These are phyloP conservation scores for Tenebrio molitor DNA, from an alignment of 1,140 invertebrate species.

Conservation along the genomic window DNA sequence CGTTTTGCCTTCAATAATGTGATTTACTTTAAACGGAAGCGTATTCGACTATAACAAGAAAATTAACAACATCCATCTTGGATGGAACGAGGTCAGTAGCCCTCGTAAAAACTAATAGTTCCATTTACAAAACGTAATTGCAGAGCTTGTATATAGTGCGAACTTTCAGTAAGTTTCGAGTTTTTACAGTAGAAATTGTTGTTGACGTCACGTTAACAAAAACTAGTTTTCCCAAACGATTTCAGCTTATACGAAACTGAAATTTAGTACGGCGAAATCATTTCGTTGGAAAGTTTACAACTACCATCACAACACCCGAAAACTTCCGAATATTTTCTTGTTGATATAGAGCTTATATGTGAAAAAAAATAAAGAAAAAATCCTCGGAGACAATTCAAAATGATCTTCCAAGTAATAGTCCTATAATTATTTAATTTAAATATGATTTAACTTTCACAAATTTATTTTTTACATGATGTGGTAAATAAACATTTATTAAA, in stretches of 20 bases:
- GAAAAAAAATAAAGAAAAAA: no score
- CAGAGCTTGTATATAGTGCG: no score
- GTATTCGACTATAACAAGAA: not conserved
- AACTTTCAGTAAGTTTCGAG: no score
- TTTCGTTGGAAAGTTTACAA: not conserved
- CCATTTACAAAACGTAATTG: constrained; percentile 28
- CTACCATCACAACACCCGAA: not conserved
- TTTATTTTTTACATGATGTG: no score
- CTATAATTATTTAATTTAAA: no score
- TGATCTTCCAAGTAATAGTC: no score
- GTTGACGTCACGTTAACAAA: not conserved
- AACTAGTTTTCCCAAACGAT: not conserved
- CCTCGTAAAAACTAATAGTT: constrained; percentile 18
- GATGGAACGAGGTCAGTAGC: constrained; percentile 22
- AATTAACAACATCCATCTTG: constrained; percentile 1
- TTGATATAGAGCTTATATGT: constrained; percentile 8
- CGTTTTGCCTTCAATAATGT: not conserved
- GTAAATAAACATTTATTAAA: constrained; percentile 5
- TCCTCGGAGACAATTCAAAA: no score
- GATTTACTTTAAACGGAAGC: not conserved
- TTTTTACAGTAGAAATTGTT: not conserved
- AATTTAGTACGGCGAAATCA: constrained; percentile 12
- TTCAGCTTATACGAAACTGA: not conserved
- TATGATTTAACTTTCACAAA: no score
- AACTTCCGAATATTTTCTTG: not conserved